Percentiles rank a stretch among this genome's conserved stretches.
Conservation (phyloP, 2,888 invertebrate genomes). For the Apomyelois bistriatella region DNA sequence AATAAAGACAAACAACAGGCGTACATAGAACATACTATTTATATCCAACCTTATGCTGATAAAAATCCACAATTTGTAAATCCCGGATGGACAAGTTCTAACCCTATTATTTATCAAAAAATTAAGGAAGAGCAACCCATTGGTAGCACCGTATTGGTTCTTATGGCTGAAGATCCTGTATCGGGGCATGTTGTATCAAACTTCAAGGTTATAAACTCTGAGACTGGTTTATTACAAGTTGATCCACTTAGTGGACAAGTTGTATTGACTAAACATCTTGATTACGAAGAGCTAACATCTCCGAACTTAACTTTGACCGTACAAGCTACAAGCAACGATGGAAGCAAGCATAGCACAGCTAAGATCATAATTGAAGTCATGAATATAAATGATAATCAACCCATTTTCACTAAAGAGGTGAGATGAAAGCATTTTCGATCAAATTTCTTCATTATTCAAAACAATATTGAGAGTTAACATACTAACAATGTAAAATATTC, state of each 20-base stretch:
- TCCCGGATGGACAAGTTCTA: conserved; percentile 85
- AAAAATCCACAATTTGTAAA: conserved; percentile 87
- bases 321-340: conserved; percentile 75
- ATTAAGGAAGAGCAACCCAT: conserved; percentile 89
- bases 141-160: conserved; percentile 84
- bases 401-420: conserved; percentile 83
- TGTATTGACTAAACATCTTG: conserved; percentile 85
- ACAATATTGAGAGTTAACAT: neutral
- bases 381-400: conserved; percentile 89
- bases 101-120: conserved; percentile 83
- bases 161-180: conserved; percentile 86
- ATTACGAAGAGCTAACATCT: conserved; percentile 86
- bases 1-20: conserved; percentile 83
- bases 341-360: conserved; percentile 81
- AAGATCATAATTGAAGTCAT: conserved; percentile 84
- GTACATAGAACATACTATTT: conserved; percentile 85
- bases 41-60: conserved; percentile 88
- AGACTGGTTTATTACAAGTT: conserved; percentile 77
- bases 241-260: conserved; percentile 87
- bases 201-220: conserved; percentile 78
- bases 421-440: conserved; percentile 20
- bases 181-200: conserved; percentile 82
- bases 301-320: conserved; percentile 80
- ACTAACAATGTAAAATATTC: neutral
- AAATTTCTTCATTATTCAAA: neutral